phyloP scores from a whole-genome alignment of 2,888 invertebrate species.

The Suillia variegata region DNA sequence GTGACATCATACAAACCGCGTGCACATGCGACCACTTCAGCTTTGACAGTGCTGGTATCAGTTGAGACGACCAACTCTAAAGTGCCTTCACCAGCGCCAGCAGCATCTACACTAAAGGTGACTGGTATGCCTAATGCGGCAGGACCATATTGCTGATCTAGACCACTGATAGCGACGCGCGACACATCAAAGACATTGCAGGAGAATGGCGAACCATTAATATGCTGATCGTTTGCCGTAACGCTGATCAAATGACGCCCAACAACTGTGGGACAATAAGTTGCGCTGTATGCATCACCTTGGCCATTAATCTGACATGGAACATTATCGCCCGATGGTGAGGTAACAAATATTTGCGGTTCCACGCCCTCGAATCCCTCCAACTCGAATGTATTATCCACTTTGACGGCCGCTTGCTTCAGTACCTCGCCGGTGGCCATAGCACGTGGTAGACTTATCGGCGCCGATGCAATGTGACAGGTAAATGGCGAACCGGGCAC shows the following conservation, averaged over 20 bases:
- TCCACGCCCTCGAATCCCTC: constrained; percentile 67
- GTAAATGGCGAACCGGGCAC: constrained; percentile 93
- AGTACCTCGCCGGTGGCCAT: constrained; percentile 59
- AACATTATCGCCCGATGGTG: constrained; percentile 82
- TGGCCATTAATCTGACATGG: constrained; percentile 72
- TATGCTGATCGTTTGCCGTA: constrained; percentile 80
- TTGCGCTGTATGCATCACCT: constrained; percentile 75
- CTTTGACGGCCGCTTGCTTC: constrained; percentile 59
- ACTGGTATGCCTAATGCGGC: constrained; percentile 77
- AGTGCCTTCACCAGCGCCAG: constrained; percentile 93
- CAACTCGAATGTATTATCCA: constrained; percentile 66
- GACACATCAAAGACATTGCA: constrained; percentile 94
- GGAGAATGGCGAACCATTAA: constrained; percentile 89
- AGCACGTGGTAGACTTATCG: constrained; percentile 67
- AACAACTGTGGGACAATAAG: constrained; percentile 84
- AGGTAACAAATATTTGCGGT: constrained; percentile 75
- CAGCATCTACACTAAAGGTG: constrained; percentile 92
- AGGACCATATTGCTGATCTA: constrained; percentile 64
- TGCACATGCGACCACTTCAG: constrained; percentile 85
- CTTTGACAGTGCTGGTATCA: constrained; percentile 86
- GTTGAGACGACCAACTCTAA: constrained; percentile 91
- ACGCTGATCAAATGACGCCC: constrained; percentile 86
- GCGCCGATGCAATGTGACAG: constrained; percentile 74
- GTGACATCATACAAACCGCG: constrained; percentile 91
- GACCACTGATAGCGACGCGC: constrained; percentile 74